A percentile compares a stretch with the other conserved stretches of the same genome.
phyloP scores from a whole-genome alignment of 2,113 vertebrate species.

The Lampris megalopsis region DNA sequence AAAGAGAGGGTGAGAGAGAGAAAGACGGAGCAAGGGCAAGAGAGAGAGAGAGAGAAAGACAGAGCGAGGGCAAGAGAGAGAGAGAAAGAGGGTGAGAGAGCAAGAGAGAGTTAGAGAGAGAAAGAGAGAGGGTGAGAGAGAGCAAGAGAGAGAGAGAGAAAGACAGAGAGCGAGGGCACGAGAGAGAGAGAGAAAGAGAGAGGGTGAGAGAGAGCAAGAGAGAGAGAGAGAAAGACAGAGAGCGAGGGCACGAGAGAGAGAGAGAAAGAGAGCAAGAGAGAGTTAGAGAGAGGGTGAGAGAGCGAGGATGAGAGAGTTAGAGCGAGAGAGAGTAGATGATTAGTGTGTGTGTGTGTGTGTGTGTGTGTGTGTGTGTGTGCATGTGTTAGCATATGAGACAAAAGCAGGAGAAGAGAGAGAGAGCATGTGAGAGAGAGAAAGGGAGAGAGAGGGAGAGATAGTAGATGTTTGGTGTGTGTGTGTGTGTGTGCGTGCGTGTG shows the following conservation, averaged over 20 bases:
- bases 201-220: slow-evolving; percentile 33
- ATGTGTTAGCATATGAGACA: too few species aligned
- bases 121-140: slow-evolving; percentile 22
- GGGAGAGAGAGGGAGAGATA: too few species aligned
- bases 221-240: slow-evolving; percentile 36
- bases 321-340: slow-evolving; percentile 25
- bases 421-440: too few species aligned
- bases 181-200: too few species aligned
- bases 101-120: slow-evolving; percentile 38
- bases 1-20: slow-evolving; percentile 20
- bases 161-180: slow-evolving; percentile 25
- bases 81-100: slow-evolving; percentile 13
- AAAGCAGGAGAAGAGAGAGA: too few species aligned
- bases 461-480: too few species aligned
- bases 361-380: slow-evolving; percentile 26
- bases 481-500: too few species aligned
- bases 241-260: slow-evolving; percentile 10
- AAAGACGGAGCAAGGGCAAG: too few species aligned
- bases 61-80: slow-evolving; percentile 18
- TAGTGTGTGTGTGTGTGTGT: slow-evolving; percentile 36
- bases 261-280: too few species aligned
- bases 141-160: slow-evolving; percentile 16
- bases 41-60: slow-evolving; percentile 37
- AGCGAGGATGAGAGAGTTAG: slow-evolving; percentile 40
- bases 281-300: slow-evolving; percentile 41